phyloP scores from a whole-genome alignment of 2,797 vertebrate species.

The Rhynchotus rufescens region DNA sequence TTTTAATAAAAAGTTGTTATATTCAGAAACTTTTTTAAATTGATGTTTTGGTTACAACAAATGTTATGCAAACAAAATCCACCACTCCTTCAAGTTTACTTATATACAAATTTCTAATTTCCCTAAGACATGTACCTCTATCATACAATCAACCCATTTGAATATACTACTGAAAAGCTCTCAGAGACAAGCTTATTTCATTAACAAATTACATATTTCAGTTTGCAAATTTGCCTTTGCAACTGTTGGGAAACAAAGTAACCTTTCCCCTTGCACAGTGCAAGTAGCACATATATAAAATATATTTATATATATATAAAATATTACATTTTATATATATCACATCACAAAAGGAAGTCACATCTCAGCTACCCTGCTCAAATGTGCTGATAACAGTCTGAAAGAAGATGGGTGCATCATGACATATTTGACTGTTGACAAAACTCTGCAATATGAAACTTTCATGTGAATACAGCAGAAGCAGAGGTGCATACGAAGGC shows the following conservation, averaged over 20 bases:
- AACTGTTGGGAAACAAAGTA: neutral
- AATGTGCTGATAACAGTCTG: neutral
- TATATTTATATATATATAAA: no score
- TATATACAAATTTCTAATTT: neutral
- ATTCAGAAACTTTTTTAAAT: neutral
- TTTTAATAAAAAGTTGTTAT: neutral
- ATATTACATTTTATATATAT: no score
- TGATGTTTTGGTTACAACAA: neutral
- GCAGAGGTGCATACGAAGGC: neutral
- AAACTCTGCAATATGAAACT: neutral
- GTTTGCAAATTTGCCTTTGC: neutral
- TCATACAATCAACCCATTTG: neutral
- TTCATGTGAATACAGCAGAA: neutral
- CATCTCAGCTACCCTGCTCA: neutral
- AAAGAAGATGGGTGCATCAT: neutral
- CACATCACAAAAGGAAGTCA: fast-evolving
- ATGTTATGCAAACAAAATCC: neutral
- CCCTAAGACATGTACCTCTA: neutral
- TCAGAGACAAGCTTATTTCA: neutral
- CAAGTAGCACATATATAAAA: neutral
- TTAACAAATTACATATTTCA: neutral
- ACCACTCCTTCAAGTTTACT: neutral
- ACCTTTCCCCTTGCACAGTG: neutral
- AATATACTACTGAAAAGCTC: neutral
- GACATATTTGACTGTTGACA: neutral